phyloP scores from a whole-genome alignment of 2,888 invertebrate genomes.

The Megaustenia siamemsis region DNA sequence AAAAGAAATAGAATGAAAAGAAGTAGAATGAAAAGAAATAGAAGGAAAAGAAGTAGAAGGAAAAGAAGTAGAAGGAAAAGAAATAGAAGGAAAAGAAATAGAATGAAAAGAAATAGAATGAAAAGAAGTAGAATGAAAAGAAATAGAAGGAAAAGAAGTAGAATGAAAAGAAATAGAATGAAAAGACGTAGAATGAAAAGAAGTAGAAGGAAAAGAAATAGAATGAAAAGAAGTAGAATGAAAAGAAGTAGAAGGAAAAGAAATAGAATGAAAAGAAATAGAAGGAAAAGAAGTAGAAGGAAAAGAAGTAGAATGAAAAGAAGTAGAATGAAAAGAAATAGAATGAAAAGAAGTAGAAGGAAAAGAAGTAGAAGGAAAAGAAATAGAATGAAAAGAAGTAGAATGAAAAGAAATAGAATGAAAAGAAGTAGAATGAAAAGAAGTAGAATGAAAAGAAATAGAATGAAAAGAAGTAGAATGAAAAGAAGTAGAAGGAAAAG shows the following conservation, averaged over 20 bases:
- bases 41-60: neutral
- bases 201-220: too few species aligned
- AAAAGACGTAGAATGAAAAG: neutral
- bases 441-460: neutral
- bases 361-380: neutral
- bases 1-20: neutral
- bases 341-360: neutral
- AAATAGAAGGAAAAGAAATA: neutral
- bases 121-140: neutral
- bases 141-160: neutral
- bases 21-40: neutral
- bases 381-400: neutral
- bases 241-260: too few species aligned
- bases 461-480: neutral
- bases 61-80: neutral
- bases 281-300: neutral
- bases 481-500: constrained; percentile 22
- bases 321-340: neutral
- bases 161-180: neutral
- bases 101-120: neutral
- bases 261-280: too few species aligned
- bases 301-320: neutral
- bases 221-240: too few species aligned
- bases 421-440: neutral
- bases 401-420: neutral